Evolutionary conservation across 1,140 invertebrate species (phyloP).

Genomic region (Tetraneura akinire): DNA sequence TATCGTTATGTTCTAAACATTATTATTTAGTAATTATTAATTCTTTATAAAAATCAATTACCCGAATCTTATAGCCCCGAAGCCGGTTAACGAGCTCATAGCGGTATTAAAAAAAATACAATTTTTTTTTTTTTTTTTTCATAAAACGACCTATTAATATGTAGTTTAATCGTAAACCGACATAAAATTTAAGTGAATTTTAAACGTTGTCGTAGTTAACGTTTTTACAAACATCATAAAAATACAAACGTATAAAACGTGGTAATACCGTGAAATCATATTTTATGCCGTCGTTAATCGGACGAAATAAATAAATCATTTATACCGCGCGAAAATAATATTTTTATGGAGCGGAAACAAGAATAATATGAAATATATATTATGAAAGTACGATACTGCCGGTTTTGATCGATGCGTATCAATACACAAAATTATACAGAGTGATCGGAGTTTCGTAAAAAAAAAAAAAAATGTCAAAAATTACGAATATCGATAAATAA

Average conservation of each 20-base stretch:
- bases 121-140: too few relatives aligned
- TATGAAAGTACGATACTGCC: too few relatives aligned
- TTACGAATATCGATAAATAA: too few relatives aligned
- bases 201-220: too few relatives aligned
- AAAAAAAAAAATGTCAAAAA: too few relatives aligned
- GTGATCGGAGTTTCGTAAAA: too few relatives aligned
- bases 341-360: too few relatives aligned
- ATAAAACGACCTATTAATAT: constrained; percentile 1
- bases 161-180: not conserved
- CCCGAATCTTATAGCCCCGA: not conserved
- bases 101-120: not conserved
- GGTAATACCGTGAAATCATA: constrained; percentile 1
- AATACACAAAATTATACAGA: too few relatives aligned
- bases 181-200: not conserved
- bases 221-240: not conserved
- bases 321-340: not conserved
- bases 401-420: too few relatives aligned
- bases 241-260: not conserved
- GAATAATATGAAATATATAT: too few relatives aligned
- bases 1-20: not conserved
- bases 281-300: not conserved
- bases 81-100: not conserved
- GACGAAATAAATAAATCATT: too few relatives aligned
- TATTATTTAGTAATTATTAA: not conserved
- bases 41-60: constrained; percentile 16